A percentile compares a stretch with the other conserved stretches of the same genome.
Evolutionary conservation across 2,888 invertebrate species (phyloP).

Genomic region (Desoria tigrina): DNA sequence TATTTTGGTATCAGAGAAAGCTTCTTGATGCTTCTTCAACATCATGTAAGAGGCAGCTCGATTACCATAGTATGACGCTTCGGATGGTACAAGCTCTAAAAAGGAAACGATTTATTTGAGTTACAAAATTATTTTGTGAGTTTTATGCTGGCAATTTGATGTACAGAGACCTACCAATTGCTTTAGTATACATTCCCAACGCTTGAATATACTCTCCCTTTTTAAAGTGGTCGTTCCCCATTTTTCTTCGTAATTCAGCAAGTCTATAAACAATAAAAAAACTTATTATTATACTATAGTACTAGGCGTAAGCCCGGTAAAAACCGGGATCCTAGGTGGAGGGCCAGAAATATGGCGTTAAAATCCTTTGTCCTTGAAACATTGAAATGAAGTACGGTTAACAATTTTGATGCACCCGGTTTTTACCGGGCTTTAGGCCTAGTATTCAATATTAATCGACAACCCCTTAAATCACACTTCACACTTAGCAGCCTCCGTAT

Average conservation of each 20-base stretch:
- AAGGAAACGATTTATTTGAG: conserved; percentile 10
- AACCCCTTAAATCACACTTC: too few relatives aligned
- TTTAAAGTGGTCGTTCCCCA: conserved; percentile 85
- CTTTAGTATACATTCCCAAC: conserved; percentile 79
- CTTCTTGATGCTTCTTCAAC: conserved; percentile 78
- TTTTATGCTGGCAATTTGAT: too few relatives aligned
- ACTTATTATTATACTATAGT: neutral
- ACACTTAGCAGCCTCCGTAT: too few relatives aligned
- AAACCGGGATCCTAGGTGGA: too few relatives aligned
- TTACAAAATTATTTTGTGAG: neutral
- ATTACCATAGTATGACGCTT: conserved; percentile 84
- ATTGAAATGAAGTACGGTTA: too few relatives aligned
- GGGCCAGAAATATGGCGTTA: too few relatives aligned
- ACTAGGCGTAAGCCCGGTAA: too few relatives aligned
- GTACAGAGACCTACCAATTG: too few relatives aligned
- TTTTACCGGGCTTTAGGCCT: too few relatives aligned
- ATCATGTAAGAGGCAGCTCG: conserved; percentile 92
- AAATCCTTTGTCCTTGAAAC: too few relatives aligned
- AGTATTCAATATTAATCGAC: too few relatives aligned
- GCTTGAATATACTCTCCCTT: conserved; percentile 85
- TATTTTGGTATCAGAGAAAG: conserved; percentile 79
- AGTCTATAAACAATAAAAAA: conserved; percentile 63
- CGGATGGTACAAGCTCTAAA: conserved; percentile 37
- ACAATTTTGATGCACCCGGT: too few relatives aligned
- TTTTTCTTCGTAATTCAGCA: conserved; percentile 82